phyloP scores from a whole-genome alignment of 2,888 invertebrate species.

The Cactoblastis cactorum region DNA sequence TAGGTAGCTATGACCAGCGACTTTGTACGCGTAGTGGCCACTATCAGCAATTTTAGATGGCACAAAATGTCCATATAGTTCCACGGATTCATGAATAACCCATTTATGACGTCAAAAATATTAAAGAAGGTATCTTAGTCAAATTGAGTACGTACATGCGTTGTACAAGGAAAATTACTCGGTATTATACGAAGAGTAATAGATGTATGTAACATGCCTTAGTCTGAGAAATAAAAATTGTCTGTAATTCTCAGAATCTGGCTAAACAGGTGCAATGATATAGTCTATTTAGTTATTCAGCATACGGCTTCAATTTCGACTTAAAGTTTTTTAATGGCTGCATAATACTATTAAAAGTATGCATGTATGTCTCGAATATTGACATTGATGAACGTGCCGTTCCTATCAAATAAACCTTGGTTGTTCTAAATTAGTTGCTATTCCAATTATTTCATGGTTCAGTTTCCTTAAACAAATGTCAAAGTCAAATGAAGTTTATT shows the following conservation, averaged over 20 bases:
- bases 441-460: neutral
- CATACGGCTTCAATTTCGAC: slow-evolving; percentile 11
- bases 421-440: neutral
- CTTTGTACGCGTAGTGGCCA: no score
- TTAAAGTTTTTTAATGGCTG: slow-evolving; percentile 12
- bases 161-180: no score
- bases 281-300: slow-evolving; percentile 17
- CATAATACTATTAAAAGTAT: slow-evolving; percentile 1
- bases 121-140: no score
- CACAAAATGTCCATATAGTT: no score
- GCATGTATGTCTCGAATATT: neutral
- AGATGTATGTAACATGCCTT: slow-evolving; percentile 15
- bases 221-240: slow-evolving; percentile 67
- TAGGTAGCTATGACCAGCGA: no score
- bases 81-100: no score
- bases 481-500: no score
- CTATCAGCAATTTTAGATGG: no score
- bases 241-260: slow-evolving; percentile 56
- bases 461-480: no score
- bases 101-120: no score
- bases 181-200: neutral
- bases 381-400: neutral
- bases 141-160: no score
- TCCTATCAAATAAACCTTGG: neutral
- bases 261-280: slow-evolving; percentile 21